Evolutionary conservation across 2,797 vertebrate species (phyloP).

Genomic region (Cyprinella venusta): DNA sequence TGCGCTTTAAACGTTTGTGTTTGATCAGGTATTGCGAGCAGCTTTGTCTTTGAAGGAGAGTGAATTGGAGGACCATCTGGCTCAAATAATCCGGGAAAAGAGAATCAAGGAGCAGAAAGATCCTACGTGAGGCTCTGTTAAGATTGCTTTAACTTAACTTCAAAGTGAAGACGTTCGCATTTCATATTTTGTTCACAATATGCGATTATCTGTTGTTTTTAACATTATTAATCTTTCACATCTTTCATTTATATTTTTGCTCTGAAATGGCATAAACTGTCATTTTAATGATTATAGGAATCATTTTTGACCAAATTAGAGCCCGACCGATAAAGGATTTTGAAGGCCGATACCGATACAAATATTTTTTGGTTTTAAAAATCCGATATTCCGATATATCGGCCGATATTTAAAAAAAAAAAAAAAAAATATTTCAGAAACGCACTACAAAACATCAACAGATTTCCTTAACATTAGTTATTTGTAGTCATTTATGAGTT

Average conservation of each 20-base stretch:
- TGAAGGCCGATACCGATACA: no score
- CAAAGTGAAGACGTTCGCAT: neutral
- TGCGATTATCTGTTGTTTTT: no score
- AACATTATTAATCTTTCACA: no score
- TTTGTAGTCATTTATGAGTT: no score
- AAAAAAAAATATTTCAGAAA: no score
- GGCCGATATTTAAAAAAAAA: no score
- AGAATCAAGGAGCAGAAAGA: constrained; percentile 84
- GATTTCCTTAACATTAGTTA: no score
- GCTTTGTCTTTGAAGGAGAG: constrained; percentile 76
- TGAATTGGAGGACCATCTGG: constrained; percentile 79
- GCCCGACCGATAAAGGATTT: no score
- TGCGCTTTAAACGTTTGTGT: neutral
- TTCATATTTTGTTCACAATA: neutral
- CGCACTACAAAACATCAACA: no score
- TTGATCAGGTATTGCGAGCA: constrained; percentile 81
- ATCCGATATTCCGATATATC: no score
- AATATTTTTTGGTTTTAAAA: no score
- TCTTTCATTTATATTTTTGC: neutral
- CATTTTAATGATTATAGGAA: neutral
- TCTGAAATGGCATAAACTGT: neutral
- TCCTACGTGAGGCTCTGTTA: constrained; percentile 74
- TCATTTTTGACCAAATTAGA: no score
- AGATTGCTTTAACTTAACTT: neutral
- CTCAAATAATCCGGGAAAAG: constrained; percentile 87